Percentiles rank a stretch among this genome's conserved stretches.
Evolutionary conservation across 2,888 invertebrate genomes (phyloP).

Genomic region (Netelia virgata): DNA sequence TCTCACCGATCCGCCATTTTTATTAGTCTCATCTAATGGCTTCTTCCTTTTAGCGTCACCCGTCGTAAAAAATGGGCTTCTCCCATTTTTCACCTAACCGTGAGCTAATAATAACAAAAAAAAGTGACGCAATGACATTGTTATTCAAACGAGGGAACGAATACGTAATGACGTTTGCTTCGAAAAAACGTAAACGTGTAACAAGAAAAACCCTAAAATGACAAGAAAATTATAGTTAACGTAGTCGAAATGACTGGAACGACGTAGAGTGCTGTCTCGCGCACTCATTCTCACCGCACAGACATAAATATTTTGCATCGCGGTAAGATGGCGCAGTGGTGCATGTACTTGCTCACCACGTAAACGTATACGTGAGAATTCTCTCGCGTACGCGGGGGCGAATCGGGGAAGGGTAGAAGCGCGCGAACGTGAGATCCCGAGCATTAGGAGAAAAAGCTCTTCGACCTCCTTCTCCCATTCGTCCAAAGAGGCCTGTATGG

Average conservation of each 20-base stretch:
- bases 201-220: conserved; percentile 6
- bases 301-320: conserved; percentile 45
- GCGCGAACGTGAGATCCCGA: conserved; percentile 35
- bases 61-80: neutral
- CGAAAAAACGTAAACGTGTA: neutral
- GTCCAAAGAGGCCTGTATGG: conserved; percentile 27
- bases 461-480: conserved; percentile 4
- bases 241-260: conserved; percentile 33
- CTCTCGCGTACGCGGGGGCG: conserved; percentile 21
- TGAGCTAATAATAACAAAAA: neutral
- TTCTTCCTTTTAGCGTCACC: neutral
- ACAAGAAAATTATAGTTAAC: conserved; percentile 35
- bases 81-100: neutral
- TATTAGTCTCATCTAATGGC: neutral
- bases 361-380: conserved; percentile 5
- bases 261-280: conserved; percentile 7
- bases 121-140: neutral
- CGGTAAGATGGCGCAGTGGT: neutral
- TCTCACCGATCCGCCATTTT: neutral
- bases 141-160: too few species aligned
- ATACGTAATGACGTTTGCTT: neutral
- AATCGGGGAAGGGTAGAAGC: conserved; percentile 15
- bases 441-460: conserved; percentile 60
- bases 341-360: neutral
- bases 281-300: conserved; percentile 22